Conservation (phyloP, 2,888 invertebrate genomes). For the Priocnemis perturbator region DNA sequence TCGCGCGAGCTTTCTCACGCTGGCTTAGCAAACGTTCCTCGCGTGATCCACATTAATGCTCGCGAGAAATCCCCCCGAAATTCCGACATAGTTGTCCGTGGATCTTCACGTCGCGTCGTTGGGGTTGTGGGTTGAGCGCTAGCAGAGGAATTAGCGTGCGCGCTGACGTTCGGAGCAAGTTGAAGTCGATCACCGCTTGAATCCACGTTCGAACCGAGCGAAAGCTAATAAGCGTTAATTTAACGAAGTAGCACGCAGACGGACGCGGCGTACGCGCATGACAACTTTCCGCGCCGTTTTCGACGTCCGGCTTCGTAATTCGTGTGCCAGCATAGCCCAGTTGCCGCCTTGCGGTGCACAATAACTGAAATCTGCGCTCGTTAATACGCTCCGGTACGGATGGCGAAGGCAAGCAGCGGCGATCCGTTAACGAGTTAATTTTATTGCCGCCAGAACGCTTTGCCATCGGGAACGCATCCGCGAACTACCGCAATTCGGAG, state of each 20-base stretch:
- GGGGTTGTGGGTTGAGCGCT: no score
- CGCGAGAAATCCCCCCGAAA: no score
- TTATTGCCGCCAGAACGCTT: neutral
- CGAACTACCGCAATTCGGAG: conserved; percentile 18
- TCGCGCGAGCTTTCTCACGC: no score
- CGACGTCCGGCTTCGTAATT: neutral
- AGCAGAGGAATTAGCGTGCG: conserved; percentile 50
- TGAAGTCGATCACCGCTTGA: conserved; percentile 49
- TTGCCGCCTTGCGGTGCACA: conserved; percentile 30
- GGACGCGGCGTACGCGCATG: conserved; percentile 19
- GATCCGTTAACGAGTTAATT: conserved; percentile 33
- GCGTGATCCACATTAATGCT: no score
- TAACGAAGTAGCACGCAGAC: conserved; percentile 50
- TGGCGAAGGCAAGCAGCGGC: conserved; percentile 30
- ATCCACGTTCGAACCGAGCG: conserved; percentile 53
- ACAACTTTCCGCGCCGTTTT: conserved; percentile 41
- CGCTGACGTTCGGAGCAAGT: conserved; percentile 35
- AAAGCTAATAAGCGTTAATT: conserved; percentile 67
- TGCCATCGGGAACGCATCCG: neutral
- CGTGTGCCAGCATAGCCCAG: neutral
- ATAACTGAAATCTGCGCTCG: conserved; percentile 34
- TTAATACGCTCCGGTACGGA: conserved; percentile 37
- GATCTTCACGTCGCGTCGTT: no score
- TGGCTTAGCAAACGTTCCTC: no score
- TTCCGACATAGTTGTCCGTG: no score